phyloP scores from a whole-genome alignment of 2,113 vertebrate genomes.

The Nannospalax galili region DNA sequence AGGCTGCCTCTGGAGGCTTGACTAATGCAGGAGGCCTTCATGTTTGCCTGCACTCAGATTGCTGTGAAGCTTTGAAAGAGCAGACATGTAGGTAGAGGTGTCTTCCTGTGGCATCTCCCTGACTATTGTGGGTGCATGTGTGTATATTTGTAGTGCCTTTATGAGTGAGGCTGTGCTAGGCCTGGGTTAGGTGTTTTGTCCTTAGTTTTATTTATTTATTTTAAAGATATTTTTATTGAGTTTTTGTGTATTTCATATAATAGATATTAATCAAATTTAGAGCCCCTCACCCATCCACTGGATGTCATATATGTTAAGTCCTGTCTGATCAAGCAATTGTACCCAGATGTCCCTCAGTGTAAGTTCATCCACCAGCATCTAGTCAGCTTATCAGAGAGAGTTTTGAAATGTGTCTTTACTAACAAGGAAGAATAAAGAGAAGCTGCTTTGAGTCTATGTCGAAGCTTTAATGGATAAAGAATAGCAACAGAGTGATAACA shows the following conservation, averaged over 20 bases:
- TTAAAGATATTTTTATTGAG: too few species aligned
- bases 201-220: too few species aligned
- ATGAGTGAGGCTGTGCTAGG: neutral
- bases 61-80: neutral
- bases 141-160: rapidly evolving
- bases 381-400: neutral
- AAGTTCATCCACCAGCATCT: too few species aligned
- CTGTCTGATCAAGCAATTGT: neutral
- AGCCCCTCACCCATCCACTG: too few species aligned
- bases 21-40: neutral
- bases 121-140: neutral
- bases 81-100: too few species aligned
- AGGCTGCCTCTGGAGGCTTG: neutral
- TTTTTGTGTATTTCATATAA: too few species aligned
- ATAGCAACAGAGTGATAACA: conserved; percentile 35
- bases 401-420: conserved; percentile 69
- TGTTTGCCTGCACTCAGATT: neutral
- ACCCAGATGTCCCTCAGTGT: neutral
- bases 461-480: conserved; percentile 3
- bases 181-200: neutral
- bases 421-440: conserved; percentile 19
- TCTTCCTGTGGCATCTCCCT: neutral
- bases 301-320: too few species aligned
- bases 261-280: too few species aligned
- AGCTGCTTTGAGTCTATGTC: conserved; percentile 46